Evolutionary conservation across 2,888 invertebrate species (phyloP).

Genomic region (Tigriopus californicus): DNA sequence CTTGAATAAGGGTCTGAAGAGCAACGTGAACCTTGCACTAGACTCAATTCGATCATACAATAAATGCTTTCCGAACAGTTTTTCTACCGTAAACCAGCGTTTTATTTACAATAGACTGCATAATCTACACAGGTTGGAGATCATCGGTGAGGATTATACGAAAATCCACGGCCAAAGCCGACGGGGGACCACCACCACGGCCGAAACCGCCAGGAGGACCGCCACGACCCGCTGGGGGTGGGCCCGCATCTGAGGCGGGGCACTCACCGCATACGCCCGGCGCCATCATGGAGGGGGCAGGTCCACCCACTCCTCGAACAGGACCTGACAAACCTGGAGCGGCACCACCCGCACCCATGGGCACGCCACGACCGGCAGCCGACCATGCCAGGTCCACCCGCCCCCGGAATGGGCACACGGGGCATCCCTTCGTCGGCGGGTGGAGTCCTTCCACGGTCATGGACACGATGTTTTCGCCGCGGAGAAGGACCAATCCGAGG

Average conservation of each 20-base stretch:
- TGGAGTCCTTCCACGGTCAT: constrained; percentile 97
- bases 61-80: no score
- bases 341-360: neutral
- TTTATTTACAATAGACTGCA: no score
- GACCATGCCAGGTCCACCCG: constrained; percentile 70
- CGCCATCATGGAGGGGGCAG: constrained; percentile 85
- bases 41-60: no score
- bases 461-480: constrained; percentile 94
- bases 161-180: no score
- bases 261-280: constrained; percentile 69
- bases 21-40: no score
- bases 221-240: constrained; percentile 34
- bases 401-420: constrained; percentile 78
- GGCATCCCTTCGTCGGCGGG: constrained; percentile 93
- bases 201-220: neutral
- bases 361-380: constrained; percentile 47
- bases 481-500: constrained; percentile 76
- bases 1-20: no score
- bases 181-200: neutral
- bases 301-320: constrained; percentile 83
- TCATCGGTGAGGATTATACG: no score
- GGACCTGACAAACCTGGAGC: constrained; percentile 3
- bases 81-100: no score
- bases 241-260: constrained; percentile 68
- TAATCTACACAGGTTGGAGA: no score